These are phyloP conservation scores for Enhydra lutris DNA, from an alignment of 2,113 vertebrate genomes.

Conservation along the genomic window DNA sequence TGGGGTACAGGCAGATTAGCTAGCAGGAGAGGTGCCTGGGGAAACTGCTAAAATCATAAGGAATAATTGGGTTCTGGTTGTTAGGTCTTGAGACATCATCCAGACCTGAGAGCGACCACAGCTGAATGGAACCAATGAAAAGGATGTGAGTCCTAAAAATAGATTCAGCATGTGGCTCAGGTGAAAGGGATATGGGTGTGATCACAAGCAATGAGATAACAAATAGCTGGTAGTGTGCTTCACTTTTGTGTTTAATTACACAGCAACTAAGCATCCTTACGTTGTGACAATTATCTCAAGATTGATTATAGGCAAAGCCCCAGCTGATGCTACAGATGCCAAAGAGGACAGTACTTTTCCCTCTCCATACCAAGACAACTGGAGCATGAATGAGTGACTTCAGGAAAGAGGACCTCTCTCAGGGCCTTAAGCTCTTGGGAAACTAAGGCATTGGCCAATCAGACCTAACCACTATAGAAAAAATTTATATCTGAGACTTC, in stretches of 20 bases:
- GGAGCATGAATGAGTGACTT: neutral
- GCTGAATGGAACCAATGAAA: neutral
- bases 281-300: neutral
- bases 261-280: neutral
- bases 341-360: neutral
- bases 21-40: neutral
- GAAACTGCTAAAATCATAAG: neutral
- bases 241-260: neutral
- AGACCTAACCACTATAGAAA: neutral
- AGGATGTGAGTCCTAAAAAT: neutral
- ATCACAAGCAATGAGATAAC: neutral
- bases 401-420: neutral
- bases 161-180: neutral
- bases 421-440: neutral
- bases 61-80: neutral
- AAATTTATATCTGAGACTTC: neutral
- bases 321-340: neutral
- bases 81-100: neutral
- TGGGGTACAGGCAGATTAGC: neutral
- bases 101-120: neutral
- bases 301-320: neutral
- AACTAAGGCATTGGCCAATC: neutral
- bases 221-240: neutral
- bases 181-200: no score
- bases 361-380: accelerated